Conservation (phyloP, 2,888 invertebrate species). For the Agrenia bidenticulata region DNA sequence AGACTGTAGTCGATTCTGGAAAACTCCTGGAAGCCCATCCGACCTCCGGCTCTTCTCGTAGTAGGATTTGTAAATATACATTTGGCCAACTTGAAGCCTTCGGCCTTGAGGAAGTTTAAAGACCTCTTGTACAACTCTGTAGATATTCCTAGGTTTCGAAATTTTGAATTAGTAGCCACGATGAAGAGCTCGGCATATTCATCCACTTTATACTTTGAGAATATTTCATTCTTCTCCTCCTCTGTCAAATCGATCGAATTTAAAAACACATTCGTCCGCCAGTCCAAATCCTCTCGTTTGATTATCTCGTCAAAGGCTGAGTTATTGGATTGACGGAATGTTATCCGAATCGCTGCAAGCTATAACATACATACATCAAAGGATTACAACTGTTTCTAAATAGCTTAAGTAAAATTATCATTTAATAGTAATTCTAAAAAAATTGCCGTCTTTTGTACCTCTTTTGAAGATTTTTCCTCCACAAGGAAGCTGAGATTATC, state of each 20-base stretch:
- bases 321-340: constrained; percentile 4
- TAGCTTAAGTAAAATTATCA: no score
- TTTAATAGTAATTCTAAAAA: no score
- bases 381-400: neutral
- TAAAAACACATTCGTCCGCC: constrained; percentile 5
- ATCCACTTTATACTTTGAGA: constrained; percentile 16
- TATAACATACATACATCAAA: neutral
- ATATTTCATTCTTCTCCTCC: constrained; percentile 9
- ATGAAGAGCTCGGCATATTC: constrained; percentile 29
- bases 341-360: constrained; percentile 19
- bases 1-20: neutral
- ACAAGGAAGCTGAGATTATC: constrained; percentile 22
- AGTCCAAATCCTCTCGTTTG: neutral
- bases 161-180: constrained; percentile 21
- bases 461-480: constrained; percentile 15
- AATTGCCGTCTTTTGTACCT: no score
- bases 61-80: constrained; percentile 34
- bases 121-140: constrained; percentile 28
- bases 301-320: constrained; percentile 7
- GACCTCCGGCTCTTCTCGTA: constrained; percentile 14
- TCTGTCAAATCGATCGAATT: constrained; percentile 11
- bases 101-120: constrained; percentile 17
- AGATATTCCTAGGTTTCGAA: constrained; percentile 24
- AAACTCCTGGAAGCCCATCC: constrained; percentile 26
- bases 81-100: constrained; percentile 24